phyloP scores from a whole-genome alignment of 2,113 vertebrate genomes.

The Dasyurus viverrinus region DNA sequence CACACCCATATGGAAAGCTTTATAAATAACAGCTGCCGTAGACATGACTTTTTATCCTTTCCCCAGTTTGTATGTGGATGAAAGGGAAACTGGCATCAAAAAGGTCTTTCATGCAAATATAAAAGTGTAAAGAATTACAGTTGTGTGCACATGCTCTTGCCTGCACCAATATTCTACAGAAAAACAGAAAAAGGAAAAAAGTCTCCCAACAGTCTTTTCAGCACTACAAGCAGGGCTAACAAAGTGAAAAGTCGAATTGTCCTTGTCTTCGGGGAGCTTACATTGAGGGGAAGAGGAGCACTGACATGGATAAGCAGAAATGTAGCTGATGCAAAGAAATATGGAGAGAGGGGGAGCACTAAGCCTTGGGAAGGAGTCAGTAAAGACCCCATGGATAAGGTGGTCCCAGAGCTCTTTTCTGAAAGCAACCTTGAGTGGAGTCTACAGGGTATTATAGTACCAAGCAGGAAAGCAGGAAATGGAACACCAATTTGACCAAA shows the following conservation, averaged over 20 bases:
- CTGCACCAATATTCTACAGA: background rate
- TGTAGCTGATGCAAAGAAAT: background rate
- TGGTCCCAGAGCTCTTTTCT: background rate
- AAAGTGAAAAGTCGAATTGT: background rate
- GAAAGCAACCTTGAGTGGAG: background rate
- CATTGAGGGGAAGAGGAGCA: background rate
- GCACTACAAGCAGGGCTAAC: background rate
- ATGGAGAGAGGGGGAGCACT: background rate
- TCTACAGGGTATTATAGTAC: background rate
- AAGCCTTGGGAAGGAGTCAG: background rate
- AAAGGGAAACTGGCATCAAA: background rate
- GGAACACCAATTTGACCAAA: background rate
- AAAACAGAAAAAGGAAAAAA: background rate
- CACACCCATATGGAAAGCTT: background rate
- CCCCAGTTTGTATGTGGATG: background rate
- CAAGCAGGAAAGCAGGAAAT: background rate
- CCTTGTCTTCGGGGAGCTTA: background rate
- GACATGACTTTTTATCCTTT: background rate
- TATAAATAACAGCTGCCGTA: background rate
- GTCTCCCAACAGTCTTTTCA: background rate
- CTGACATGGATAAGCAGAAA: background rate
- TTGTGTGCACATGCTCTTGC: background rate
- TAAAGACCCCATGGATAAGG: background rate
- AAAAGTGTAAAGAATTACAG: background rate
- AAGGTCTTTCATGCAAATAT: constrained; percentile 2